Evolutionary conservation across 2,888 invertebrate species (phyloP).

Genomic region (Diarsia mendica): DNA sequence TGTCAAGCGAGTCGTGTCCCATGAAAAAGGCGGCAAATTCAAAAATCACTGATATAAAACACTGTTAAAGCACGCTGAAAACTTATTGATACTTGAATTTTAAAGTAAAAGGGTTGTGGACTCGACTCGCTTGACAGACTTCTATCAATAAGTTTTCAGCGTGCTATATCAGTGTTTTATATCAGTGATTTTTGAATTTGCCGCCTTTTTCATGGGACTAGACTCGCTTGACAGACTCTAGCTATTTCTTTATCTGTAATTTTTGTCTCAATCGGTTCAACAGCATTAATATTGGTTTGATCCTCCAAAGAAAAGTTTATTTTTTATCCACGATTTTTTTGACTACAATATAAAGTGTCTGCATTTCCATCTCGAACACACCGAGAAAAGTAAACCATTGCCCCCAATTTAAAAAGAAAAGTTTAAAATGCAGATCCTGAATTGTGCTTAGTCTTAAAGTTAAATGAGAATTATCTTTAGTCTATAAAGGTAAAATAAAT

Average conservation of each 20-base stretch:
- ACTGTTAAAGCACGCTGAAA: too few relatives aligned
- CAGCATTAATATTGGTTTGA: background rate
- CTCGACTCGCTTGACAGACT: too few relatives aligned
- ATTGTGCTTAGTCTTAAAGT: slow-evolving; percentile 13
- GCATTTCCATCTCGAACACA: background rate
- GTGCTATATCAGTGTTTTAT: too few relatives aligned
- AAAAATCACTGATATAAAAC: too few relatives aligned
- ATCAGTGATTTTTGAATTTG: too few relatives aligned
- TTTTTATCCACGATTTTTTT: background rate
- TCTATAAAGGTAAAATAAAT: slow-evolving; percentile 43
- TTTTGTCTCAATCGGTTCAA: background rate
- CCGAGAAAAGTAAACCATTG: background rate
- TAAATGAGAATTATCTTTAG: slow-evolving; percentile 29
- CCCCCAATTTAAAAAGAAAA: background rate
- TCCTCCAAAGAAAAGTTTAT: background rate
- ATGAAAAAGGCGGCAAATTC: too few relatives aligned
- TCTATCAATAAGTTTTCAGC: too few relatives aligned
- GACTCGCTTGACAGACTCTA: too few relatives aligned
- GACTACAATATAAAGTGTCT: background rate
- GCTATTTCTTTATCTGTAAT: background rate
- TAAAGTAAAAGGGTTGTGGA: too few relatives aligned
- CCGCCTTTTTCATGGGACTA: too few relatives aligned
- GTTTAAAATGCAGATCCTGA: background rate
- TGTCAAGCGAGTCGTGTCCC: too few relatives aligned
- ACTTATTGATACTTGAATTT: too few relatives aligned